phyloP scores from a whole-genome alignment of 2,113 vertebrate species.

The Brevimyrus niger region DNA sequence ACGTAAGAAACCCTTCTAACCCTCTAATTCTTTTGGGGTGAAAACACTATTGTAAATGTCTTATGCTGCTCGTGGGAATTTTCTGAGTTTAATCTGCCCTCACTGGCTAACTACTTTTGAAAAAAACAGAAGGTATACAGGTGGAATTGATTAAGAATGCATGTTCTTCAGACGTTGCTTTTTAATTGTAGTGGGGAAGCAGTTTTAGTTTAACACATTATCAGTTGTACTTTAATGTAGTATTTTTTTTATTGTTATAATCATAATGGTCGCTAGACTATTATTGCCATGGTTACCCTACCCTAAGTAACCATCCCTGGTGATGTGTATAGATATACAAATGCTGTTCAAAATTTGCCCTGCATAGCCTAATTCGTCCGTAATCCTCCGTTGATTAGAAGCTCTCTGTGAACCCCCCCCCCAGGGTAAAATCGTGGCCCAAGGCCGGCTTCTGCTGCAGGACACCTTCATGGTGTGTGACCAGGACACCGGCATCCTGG shows the following conservation, averaged over 20 bases:
- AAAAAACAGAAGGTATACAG: neutral
- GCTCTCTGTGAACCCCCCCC: neutral
- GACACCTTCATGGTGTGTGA: constrained; percentile 94
- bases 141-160: neutral
- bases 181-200: neutral
- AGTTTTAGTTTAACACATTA: neutral
- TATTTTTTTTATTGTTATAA: neutral
- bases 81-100: neutral
- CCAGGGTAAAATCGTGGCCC: constrained; percentile 96
- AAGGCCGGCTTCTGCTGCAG: constrained; percentile 90
- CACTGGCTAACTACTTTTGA: neutral
- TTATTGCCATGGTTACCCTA: neutral
- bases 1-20: constrained; percentile 56
- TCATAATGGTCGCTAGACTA: neutral
- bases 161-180: neutral
- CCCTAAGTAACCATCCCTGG: neutral
- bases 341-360: neutral
- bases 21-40: neutral
- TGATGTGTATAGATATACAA: neutral
- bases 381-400: neutral
- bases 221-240: neutral
- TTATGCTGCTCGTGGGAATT: neutral
- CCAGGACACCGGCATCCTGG: constrained; percentile 82
- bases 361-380: neutral
- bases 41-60: neutral